Base-by-base conservation (phyloP, 2,113 vertebrate species). In the Pteruthius melanotis region DNA sequence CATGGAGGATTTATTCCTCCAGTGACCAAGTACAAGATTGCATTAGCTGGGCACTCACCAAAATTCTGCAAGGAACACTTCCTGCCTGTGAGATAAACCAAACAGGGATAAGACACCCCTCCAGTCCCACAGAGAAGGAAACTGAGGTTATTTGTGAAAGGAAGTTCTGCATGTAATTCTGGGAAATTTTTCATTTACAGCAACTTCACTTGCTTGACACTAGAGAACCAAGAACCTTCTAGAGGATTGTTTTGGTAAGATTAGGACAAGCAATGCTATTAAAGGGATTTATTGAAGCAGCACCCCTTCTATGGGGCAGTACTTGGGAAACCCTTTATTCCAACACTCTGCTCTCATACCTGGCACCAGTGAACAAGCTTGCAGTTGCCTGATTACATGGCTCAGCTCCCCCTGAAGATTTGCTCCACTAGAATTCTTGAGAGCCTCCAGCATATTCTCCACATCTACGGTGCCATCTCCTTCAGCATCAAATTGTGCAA, bases 401-500 rank as follows among this genome's bases (percentile, higher is more conserved):
- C 99, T 99, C 86, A 99, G 98, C 91, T 99, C 99, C 80, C 99
- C 99, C 74, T 99, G 99, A 52, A 99, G 98, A 97, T 99, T 99
- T 85, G 99, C 99, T 66, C 99, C 99, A 61, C 99, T 99, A 81
- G 98, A 99, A 97, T 98, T 99, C 98, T 99, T 99, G 91, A 99
- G 98, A 76, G 98, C 95, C 85, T 99, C 98, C 94, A 99, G 90
- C 99, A 99, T 99, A 87, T 97, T 99, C 97, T 99, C 99, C 59
- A 99, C 98, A 40, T 99, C 99, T 23, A 99, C 99, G 1, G 98
- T 98, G 30, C 99, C 99, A 97, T 99, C 99, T 15, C 99, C 99
- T 97, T 99, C 99, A 1, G 99, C 98, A 96, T 99, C 99, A 91
- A 99, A 99, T 89, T 99, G 99, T 71, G 98, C 99, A 97, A 99